phyloP scores from a whole-genome alignment of 2,888 invertebrate genomes.

The Pyrrhosoma nymphula region DNA sequence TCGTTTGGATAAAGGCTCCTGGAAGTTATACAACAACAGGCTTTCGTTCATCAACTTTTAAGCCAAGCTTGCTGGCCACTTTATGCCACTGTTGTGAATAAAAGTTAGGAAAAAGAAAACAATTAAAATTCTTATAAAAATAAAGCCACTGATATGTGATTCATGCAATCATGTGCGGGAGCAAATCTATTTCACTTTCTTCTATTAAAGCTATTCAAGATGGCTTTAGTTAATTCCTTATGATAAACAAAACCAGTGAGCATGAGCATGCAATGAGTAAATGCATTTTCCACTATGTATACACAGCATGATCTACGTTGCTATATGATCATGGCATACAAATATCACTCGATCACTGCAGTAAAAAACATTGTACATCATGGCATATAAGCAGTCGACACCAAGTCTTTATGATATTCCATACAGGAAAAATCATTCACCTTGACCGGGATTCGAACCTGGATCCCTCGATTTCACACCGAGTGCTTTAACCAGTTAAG shows the following conservation, averaged over 20 bases:
- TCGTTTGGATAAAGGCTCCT: background rate
- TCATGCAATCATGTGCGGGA: background rate
- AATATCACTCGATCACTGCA: background rate
- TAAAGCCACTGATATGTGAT: background rate
- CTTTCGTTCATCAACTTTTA: constrained; percentile 21
- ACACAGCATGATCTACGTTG: background rate
- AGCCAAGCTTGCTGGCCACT: constrained; percentile 17
- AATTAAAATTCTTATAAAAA: background rate
- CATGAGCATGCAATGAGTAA: background rate
- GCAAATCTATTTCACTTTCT: background rate
- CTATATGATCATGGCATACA: background rate
- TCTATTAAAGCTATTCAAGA: background rate
- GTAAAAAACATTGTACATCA: background rate
- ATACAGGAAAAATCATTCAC: no score
- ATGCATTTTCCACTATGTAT: background rate
- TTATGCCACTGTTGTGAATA: constrained; percentile 9
- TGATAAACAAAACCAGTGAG: background rate
- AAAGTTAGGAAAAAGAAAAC: background rate
- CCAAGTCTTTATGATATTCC: no score
- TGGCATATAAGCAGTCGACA: no score
- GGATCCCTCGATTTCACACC: no score
- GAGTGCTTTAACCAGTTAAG: no score
- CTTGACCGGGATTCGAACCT: no score
- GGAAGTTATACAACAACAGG: constrained; percentile 20
- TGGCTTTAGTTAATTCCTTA: background rate